Evolutionary conservation across 2,888 invertebrate genomes (phyloP).

Genomic region (Drosophila monieri): DNA sequence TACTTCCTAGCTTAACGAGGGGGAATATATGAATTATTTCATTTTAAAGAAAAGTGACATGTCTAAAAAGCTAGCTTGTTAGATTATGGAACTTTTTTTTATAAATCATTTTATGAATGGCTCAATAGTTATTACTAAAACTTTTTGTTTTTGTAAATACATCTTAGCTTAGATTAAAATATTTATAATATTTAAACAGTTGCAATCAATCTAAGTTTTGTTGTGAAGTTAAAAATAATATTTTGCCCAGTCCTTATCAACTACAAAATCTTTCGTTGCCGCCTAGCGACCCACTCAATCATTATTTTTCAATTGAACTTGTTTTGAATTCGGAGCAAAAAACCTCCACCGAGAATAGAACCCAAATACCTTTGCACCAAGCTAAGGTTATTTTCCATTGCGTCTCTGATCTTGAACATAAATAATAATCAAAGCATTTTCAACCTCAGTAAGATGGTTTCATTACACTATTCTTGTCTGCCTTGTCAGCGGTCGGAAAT

Average conservation of each 20-base stretch:
- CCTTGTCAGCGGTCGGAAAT: slow-evolving; percentile 47
- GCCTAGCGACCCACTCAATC: slow-evolving; percentile 16
- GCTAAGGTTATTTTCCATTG: slow-evolving; percentile 44
- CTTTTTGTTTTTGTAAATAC: too few species aligned
- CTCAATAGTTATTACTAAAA: too few species aligned
- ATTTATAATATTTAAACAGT: too few species aligned
- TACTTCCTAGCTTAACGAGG: too few species aligned
- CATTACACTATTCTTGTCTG: slow-evolving; percentile 46
- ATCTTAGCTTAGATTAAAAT: too few species aligned
- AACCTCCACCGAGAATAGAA: slow-evolving; percentile 16
- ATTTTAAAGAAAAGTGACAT: neutral
- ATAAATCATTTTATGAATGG: neutral
- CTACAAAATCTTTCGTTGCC: neutral
- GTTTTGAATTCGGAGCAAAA: slow-evolving; percentile 18
- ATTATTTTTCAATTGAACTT: slow-evolving; percentile 6
- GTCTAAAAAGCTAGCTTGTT: neutral
- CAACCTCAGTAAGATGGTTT: slow-evolving; percentile 66
- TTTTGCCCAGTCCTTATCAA: neutral
- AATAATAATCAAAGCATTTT: slow-evolving; percentile 48
- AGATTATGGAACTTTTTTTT: neutral
- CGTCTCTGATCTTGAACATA: slow-evolving; percentile 50
- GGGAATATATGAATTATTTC: neutral
- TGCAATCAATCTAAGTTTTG: neutral
- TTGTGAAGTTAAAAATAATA: neutral
- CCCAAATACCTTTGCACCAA: slow-evolving; percentile 11